A percentile compares a stretch with the other conserved stretches of the same genome.
phyloP scores from a whole-genome alignment of 2,888 invertebrate species.

The Amphipoea oculea region DNA sequence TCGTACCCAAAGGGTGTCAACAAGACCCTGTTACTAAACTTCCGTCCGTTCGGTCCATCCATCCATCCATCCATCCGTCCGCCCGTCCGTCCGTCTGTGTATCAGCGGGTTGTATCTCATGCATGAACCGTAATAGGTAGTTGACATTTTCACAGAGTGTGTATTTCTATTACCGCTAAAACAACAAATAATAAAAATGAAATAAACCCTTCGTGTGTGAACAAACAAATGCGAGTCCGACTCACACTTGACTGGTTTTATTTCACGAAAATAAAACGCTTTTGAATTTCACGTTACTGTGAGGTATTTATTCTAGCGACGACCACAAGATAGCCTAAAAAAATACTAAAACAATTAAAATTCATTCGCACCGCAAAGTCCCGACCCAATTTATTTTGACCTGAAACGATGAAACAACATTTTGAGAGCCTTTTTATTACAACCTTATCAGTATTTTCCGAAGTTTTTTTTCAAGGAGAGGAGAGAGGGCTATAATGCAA shows the following conservation, averaged over 20 bases:
- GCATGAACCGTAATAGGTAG: neutral
- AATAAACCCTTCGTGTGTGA: no score
- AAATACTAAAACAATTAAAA: neutral
- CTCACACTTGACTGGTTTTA: no score
- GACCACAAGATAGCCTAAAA: neutral
- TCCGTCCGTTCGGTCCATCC: no score
- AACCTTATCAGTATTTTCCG: slow-evolving; percentile 35
- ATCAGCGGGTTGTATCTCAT: neutral
- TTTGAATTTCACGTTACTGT: neutral
- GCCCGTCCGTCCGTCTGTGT: neutral
- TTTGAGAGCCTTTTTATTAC: slow-evolving; percentile 42
- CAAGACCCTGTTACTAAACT: no score
- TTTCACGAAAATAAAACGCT: no score
- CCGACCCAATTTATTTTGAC: slow-evolving; percentile 17
- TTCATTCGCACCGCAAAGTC: neutral
- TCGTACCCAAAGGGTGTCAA: no score
- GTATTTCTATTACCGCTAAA: no score
- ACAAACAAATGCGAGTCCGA: no score
- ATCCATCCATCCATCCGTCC: neutral
- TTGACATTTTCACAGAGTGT: no score
- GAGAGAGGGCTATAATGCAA: slow-evolving; percentile 36
- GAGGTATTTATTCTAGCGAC: neutral
- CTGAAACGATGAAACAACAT: slow-evolving; percentile 27
- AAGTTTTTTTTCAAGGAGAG: slow-evolving; percentile 26
- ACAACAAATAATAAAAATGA: no score